Evolutionary conservation across 2,797 vertebrate genomes (phyloP), one percentile per base, ranked within the genome.

Genomic region (Muraenolepis orangiensis): DNA sequence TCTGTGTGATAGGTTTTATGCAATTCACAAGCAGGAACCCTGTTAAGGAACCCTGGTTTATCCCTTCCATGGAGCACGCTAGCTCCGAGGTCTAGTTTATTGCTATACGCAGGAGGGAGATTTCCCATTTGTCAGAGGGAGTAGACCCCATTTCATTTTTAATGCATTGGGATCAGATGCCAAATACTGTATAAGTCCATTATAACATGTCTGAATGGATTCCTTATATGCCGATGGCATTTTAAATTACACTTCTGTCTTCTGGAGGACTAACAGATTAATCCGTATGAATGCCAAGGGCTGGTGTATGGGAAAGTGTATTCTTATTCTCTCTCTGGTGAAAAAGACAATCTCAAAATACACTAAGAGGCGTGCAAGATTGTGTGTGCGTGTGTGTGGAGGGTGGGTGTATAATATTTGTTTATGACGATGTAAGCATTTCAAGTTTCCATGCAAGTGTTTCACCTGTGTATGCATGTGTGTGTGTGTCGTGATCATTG

Each of bases 61-160:
- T 57, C 51, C 51, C 51, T 57, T 23, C 51, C 51, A 23, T 10
- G 51, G 51, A 57, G n/a, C 51, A 57, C 0, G 51, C 6, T n/a
- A 1, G 20, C 51, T 57, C 20, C 20, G 20, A 23, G 23, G 13
- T 20, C 20, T 10, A 10, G n/a, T n/a, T n/a, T 23, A 23, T 57
- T 8, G 8, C 20, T 4, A n/a, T 57, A 6, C n/a, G n/a, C n/a
- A 57, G n/a, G 20, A 57, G 51, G 51, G 51, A n/a, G 51, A 57
- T 57, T 57, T 57, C 51, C 51, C 51, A 57, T 57, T 57, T n/a
- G 51, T 57, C 51, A 57, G n/a, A n/a, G 51, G 51, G 51, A 57
- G 14, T 57, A 23, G 51, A 57, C 20, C 20, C 20, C 51, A 10
- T 57, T 57, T 57, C 6, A 23, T 57, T 38, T 57, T 57, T 7